These are phyloP conservation scores for Periophthalmodon schlosseri DNA, from an alignment of 2,113 vertebrate species.

Conservation along the genomic window DNA sequence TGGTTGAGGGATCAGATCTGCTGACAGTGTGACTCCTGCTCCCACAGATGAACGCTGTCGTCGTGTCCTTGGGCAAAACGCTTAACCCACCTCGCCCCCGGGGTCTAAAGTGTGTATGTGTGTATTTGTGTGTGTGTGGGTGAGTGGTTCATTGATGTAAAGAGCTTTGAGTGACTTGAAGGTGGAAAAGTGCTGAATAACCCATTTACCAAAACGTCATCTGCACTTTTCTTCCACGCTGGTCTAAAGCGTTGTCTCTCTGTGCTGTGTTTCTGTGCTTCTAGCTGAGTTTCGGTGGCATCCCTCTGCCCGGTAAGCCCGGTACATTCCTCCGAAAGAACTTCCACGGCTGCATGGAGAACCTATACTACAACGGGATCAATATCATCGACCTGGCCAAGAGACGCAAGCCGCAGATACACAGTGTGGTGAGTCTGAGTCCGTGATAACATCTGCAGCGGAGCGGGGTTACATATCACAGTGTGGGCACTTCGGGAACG, in stretches of 20 bases:
- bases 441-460: not conserved
- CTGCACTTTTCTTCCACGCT: not conserved
- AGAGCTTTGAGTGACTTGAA: too few relatives aligned
- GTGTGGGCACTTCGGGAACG: not conserved
- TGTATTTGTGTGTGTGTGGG: too few relatives aligned
- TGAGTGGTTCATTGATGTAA: too few relatives aligned
- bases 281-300: slow-evolving; percentile 97
- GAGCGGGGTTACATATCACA: not conserved
- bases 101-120: too few relatives aligned
- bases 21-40: too few relatives aligned
- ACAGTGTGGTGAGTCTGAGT: slow-evolving; percentile 88
- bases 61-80: too few relatives aligned
- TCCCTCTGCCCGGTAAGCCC: slow-evolving; percentile 96
- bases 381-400: slow-evolving; percentile 97
- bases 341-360: slow-evolving; percentile 96
- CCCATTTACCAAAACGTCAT: too few relatives aligned
- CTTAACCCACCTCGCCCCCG: too few relatives aligned
- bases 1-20: too few relatives aligned
- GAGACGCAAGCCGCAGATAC: slow-evolving; percentile 95
- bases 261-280: slow-evolving; percentile 33
- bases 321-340: slow-evolving; percentile 97
- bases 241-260: not conserved
- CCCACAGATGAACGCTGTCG: too few relatives aligned
- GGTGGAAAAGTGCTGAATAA: too few relatives aligned
- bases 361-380: slow-evolving; percentile 96